Conservation (phyloP, 1,140 invertebrate genomes). For the Caenorhabditis tropicalis region DNA sequence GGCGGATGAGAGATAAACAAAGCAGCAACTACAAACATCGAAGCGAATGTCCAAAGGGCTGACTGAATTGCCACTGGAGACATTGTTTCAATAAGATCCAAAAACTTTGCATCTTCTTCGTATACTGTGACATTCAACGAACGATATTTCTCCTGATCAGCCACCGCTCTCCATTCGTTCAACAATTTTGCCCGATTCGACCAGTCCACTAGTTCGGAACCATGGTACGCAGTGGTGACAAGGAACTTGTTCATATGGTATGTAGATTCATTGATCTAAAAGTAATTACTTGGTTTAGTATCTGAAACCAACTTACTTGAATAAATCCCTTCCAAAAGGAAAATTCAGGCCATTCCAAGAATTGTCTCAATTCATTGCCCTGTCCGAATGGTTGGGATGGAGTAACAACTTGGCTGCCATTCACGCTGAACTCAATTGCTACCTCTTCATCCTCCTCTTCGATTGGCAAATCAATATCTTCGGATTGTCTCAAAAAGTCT, state of each 20-base stretch:
- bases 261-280: slow-evolving; percentile 3
- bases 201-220: slow-evolving; percentile 66
- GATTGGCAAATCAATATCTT: slow-evolving; percentile 59
- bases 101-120: slow-evolving; percentile 69
- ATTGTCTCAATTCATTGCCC: slow-evolving; percentile 65
- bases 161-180: slow-evolving; percentile 65
- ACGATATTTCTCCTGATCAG: slow-evolving; percentile 59
- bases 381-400: neutral
- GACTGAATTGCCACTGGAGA: slow-evolving; percentile 63
- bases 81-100: slow-evolving; percentile 69
- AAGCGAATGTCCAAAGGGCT: slow-evolving; percentile 65
- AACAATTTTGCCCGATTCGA: slow-evolving; percentile 66
- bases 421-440: slow-evolving; percentile 56
- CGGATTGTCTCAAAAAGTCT: slow-evolving; percentile 64
- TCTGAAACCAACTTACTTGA: slow-evolving; percentile 26
- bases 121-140: slow-evolving; percentile 51
- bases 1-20: slow-evolving; percentile 67
- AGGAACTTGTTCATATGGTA: slow-evolving; percentile 63
- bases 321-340: slow-evolving; percentile 72
- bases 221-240: slow-evolving; percentile 70
- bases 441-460: slow-evolving; percentile 31
- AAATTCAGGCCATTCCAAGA: slow-evolving; percentile 70
- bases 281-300: neutral
- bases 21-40: slow-evolving; percentile 69
- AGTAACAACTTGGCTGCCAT: slow-evolving; percentile 46